A percentile compares a stretch with the other conserved stretches of the same genome.
These are phyloP conservation scores for Ictalurus furcatus DNA, from an alignment of 2,113 vertebrate species.

Conservation along the genomic window DNA sequence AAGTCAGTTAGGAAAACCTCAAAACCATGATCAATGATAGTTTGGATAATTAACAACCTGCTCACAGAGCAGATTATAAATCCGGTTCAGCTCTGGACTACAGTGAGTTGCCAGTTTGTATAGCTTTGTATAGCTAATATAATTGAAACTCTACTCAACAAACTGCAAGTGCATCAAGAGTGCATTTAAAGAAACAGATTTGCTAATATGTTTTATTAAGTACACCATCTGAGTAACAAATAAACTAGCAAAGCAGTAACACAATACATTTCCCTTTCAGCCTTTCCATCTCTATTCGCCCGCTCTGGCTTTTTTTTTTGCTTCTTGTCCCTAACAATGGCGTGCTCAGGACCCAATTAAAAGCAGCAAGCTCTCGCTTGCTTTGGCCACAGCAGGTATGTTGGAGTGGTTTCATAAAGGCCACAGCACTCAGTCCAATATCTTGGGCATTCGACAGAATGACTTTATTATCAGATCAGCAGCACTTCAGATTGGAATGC, in stretches of 20 bases:
- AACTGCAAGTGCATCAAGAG: neutral
- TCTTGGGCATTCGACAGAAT: conserved; percentile 65
- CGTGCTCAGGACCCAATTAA: conserved; percentile 70
- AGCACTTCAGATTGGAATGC: conserved; percentile 65
- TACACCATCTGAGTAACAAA: neutral
- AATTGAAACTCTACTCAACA: neutral
- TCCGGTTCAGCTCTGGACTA: conserved; percentile 64
- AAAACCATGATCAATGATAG: conserved; percentile 28
- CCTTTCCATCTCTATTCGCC: conserved; percentile 26
- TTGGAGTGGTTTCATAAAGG: conserved; percentile 65
- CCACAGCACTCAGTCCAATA: conserved; percentile 57
- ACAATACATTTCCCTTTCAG: conserved; percentile 41
- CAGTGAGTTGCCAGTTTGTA: neutral
- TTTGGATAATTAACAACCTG: conserved; percentile 68
- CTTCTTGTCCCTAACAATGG: conserved; percentile 56
- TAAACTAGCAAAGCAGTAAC: neutral
- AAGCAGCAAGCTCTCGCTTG: conserved; percentile 61
- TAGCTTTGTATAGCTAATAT: neutral
- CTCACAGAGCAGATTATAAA: conserved; percentile 69
- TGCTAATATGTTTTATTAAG: neutral
- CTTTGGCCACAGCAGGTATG: conserved; percentile 56
- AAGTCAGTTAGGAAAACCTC: neutral
- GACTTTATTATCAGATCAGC: conserved; percentile 72
- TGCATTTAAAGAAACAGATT: neutral
- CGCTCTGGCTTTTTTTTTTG: neutral